Conservation (phyloP, 2,888 invertebrate species). For the Halictus ligatus region DNA sequence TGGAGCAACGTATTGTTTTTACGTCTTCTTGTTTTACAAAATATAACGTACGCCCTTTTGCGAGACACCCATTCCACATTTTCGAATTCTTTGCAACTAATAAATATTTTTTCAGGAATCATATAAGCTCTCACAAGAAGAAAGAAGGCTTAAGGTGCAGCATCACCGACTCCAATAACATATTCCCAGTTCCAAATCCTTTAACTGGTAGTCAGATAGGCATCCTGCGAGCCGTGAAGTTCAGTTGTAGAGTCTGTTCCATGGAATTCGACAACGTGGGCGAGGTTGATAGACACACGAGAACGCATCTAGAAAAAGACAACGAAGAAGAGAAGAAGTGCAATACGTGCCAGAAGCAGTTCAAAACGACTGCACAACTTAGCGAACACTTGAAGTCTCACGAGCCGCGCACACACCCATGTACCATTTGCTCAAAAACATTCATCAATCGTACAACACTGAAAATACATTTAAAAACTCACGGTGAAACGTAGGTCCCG, state of each 20-base stretch:
- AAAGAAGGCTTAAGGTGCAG: constrained; percentile 65
- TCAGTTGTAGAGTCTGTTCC: constrained; percentile 77
- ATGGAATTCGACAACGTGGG: constrained; percentile 76
- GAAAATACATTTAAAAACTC: constrained; percentile 75
- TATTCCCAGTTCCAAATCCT: constrained; percentile 66
- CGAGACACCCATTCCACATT: background rate
- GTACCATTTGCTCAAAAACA: constrained; percentile 75
- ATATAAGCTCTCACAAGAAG: constrained; percentile 67
- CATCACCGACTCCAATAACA: constrained; percentile 61
- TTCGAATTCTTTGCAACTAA: background rate
- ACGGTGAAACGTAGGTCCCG: constrained; percentile 51
- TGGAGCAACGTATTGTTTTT: background rate
- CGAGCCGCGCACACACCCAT: constrained; percentile 72
- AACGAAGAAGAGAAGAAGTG: constrained; percentile 70
- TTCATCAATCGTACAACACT: constrained; percentile 77
- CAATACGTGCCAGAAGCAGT: constrained; percentile 74
- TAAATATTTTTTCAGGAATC: constrained; percentile 64
- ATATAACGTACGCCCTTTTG: background rate
- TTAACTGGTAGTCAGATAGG: constrained; percentile 69
- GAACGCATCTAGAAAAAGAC: constrained; percentile 72
- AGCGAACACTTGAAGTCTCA: constrained; percentile 76
- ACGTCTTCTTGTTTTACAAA: background rate
- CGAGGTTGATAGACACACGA: constrained; percentile 78
- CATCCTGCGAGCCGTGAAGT: constrained; percentile 72
- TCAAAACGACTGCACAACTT: constrained; percentile 63